Conservation (phyloP, 2,113 vertebrate genomes). For the Paramisgurnus dabryanus region DNA sequence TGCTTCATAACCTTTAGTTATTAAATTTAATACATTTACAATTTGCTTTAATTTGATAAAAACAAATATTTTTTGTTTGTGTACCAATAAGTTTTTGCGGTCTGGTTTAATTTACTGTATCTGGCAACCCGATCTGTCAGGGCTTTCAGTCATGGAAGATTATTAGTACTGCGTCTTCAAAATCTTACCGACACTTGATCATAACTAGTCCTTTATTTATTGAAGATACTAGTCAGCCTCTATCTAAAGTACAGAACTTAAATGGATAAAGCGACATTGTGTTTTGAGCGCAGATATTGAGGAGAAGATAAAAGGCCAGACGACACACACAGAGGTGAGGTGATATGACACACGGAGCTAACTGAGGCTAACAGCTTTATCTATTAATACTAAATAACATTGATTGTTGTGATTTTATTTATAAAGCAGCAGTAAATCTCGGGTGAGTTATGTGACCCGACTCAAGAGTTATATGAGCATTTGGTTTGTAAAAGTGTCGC, state of each 20-base stretch:
- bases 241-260: not conserved
- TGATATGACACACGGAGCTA: not conserved
- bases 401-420: too few species aligned
- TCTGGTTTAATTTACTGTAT: not conserved
- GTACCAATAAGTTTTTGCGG: too few species aligned
- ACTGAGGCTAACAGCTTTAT: not conserved
- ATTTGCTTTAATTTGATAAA: too few species aligned
- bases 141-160: conserved; percentile 2
- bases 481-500: too few species aligned
- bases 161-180: conserved; percentile 5
- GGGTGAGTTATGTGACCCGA: too few species aligned
- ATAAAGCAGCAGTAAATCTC: too few species aligned
- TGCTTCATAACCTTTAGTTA: too few species aligned
- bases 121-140: conserved; percentile 32
- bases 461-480: too few species aligned
- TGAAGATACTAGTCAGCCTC: not conserved
- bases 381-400: too few species aligned
- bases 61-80: not conserved
- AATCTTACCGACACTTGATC: not conserved
- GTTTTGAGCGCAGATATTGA: not conserved
- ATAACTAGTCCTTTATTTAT: not conserved
- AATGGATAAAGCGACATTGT: not conserved
- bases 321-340: conserved; percentile 2
- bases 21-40: not conserved
- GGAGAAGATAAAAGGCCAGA: conserved; percentile 2